Conservation (phyloP, 2,888 invertebrate genomes). For the Camponotus fellah region DNA sequence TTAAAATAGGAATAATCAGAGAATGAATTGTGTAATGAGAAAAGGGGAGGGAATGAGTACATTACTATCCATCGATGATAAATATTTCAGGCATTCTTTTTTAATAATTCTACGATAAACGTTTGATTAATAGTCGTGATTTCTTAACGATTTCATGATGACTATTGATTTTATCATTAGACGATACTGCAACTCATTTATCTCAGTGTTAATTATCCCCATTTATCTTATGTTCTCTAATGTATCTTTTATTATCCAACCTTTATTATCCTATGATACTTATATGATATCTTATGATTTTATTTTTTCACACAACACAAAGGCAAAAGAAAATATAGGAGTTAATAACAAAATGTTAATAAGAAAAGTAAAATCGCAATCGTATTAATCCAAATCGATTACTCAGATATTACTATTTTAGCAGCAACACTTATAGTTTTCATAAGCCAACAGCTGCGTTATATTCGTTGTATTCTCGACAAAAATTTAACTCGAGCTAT, state of each 20-base stretch:
- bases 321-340: neutral
- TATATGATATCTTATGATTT: neutral
- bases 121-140: constrained; percentile 43
- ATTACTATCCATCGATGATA: constrained; percentile 31
- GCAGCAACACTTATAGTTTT: constrained; percentile 29
- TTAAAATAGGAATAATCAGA: constrained; percentile 20
- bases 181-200: constrained; percentile 37
- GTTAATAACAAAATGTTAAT: constrained; percentile 5
- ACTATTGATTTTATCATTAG: constrained; percentile 54
- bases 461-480: constrained; percentile 1
- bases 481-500: constrained; percentile 38
- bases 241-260: constrained; percentile 24
- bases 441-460: constrained; percentile 36
- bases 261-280: neutral
- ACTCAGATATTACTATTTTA: constrained; percentile 24
- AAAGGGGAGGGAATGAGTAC: neutral
- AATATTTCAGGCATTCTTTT: constrained; percentile 27
- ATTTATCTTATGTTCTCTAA: constrained; percentile 39
- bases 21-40: neutral
- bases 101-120: constrained; percentile 31
- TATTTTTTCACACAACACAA: neutral
- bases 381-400: constrained; percentile 25
- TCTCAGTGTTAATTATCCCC: constrained; percentile 33
- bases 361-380: neutral
- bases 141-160: constrained; percentile 46